These are phyloP conservation scores for Glossophaga mutica DNA, from an alignment of 2,797 vertebrate genomes.

Conservation along the genomic window DNA sequence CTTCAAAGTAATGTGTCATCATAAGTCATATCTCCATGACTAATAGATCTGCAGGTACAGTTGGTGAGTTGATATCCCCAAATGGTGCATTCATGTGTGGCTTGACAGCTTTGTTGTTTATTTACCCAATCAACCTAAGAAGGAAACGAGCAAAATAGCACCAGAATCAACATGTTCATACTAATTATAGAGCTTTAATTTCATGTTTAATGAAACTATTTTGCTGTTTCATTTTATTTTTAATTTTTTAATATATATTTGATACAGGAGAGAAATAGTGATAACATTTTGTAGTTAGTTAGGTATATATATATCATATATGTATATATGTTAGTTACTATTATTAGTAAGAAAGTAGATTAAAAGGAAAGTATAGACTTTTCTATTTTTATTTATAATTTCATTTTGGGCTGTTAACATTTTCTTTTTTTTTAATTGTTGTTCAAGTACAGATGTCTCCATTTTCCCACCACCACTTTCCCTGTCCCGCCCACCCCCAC, in stretches of 20 bases:
- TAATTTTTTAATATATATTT: background rate
- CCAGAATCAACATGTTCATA: background rate
- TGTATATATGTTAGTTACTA: background rate
- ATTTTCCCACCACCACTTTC: too few relatives aligned
- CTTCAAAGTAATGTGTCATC: constrained; percentile 6
- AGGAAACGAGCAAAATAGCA: background rate
- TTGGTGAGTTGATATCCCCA: background rate
- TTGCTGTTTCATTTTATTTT: background rate
- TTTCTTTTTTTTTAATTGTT: too few relatives aligned
- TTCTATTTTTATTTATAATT: background rate
- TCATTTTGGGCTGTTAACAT: too few relatives aligned
- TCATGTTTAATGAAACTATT: background rate
- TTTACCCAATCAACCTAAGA: background rate
- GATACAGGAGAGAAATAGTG: background rate
- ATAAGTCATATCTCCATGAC: background rate
- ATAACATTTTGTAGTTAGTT: background rate
- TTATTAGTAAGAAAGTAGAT: background rate
- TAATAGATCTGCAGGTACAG: background rate
- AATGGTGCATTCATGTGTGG: background rate
- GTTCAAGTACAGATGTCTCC: too few relatives aligned
- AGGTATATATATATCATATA: background rate
- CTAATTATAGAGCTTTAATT: background rate
- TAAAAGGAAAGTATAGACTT: background rate
- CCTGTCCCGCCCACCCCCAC: too few relatives aligned
- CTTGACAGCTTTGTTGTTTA: background rate